Evolutionary conservation across 2,888 invertebrate genomes (phyloP).

Genomic region (Dioctria linearis): DNA sequence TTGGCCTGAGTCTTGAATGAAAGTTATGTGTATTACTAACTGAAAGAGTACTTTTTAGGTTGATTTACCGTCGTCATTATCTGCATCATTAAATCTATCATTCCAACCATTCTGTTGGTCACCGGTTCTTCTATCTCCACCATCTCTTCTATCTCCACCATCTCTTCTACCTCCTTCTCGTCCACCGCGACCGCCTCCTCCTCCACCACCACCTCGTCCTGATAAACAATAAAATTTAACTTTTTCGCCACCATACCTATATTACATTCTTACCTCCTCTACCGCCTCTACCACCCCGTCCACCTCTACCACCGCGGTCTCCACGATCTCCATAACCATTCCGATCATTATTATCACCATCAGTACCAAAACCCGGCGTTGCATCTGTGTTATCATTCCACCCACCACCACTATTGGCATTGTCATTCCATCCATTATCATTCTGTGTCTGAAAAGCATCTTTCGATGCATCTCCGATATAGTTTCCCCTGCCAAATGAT

Average conservation of each 20-base stretch:
- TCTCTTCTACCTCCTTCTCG: conserved; percentile 68
- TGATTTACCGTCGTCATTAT: conserved; percentile 24
- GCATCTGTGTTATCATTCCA: conserved; percentile 69
- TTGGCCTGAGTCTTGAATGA: background rate
- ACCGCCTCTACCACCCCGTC: conserved; percentile 63
- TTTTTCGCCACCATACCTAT: background rate
- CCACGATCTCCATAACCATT: conserved; percentile 61
- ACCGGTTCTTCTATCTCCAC: conserved; percentile 57
- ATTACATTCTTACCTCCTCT: background rate
- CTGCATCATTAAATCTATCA: conserved; percentile 47
- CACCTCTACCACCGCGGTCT: conserved; percentile 68
- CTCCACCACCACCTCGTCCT: conserved; percentile 45
- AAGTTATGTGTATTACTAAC: conserved; percentile 11
- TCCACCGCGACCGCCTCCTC: conserved; percentile 54
- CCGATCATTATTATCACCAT: background rate
- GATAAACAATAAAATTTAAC: background rate
- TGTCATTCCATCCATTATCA: conserved; percentile 66
- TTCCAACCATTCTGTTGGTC: conserved; percentile 62
- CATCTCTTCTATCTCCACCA: conserved; percentile 66
- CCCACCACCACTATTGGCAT: conserved; percentile 64
- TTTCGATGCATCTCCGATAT: conserved; percentile 37
- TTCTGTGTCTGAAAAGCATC: conserved; percentile 62
- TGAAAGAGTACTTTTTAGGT: conserved; percentile 20
- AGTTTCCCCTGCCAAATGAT: conserved; percentile 51
- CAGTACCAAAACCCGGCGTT: background rate